Evolutionary conservation across 2,888 invertebrate species (phyloP).

Genomic region (Xestia rhomboidea): DNA sequence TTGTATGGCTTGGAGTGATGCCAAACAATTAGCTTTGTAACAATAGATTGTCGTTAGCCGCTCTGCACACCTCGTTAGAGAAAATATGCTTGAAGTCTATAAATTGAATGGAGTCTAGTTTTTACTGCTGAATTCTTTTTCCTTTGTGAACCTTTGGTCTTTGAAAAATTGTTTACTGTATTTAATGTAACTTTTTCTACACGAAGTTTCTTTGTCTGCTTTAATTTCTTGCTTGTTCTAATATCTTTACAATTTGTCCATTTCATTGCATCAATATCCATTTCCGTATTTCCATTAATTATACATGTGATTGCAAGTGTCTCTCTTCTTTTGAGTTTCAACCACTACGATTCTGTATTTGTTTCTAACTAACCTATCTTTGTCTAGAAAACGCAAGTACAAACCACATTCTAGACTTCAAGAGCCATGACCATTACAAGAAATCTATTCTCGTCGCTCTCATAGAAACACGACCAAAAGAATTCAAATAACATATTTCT

Average conservation of each 20-base stretch:
- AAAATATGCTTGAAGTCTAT: slow-evolving; percentile 19
- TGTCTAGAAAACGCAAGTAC: not conserved
- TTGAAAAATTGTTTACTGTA: not conserved
- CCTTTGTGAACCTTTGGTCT: not conserved
- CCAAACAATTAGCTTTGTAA: slow-evolving; percentile 41
- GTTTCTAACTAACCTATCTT: not conserved
- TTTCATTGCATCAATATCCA: not conserved
- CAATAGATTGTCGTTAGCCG: slow-evolving; percentile 30
- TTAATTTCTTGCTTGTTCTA: not conserved
- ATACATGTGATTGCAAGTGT: not conserved
- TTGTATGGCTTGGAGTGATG: slow-evolving; percentile 43
- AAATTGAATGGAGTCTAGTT: not conserved
- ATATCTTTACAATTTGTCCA: not conserved
- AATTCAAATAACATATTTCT: slow-evolving; percentile 67
- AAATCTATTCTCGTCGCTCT: slow-evolving; percentile 55
- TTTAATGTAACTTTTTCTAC: too few species aligned
- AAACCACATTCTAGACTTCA: slow-evolving; percentile 42
- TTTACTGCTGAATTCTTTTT: not conserved
- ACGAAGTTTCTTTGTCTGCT: not conserved
- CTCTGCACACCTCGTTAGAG: slow-evolving; percentile 18
- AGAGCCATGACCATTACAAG: slow-evolving; percentile 22
- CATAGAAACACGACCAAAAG: slow-evolving; percentile 57
- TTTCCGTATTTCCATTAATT: not conserved
- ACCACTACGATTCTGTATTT: not conserved
- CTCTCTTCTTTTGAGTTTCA: not conserved